Evolutionary conservation across 1,140 invertebrate species (phyloP).

Genomic region (Drosophila ogumai): DNA sequence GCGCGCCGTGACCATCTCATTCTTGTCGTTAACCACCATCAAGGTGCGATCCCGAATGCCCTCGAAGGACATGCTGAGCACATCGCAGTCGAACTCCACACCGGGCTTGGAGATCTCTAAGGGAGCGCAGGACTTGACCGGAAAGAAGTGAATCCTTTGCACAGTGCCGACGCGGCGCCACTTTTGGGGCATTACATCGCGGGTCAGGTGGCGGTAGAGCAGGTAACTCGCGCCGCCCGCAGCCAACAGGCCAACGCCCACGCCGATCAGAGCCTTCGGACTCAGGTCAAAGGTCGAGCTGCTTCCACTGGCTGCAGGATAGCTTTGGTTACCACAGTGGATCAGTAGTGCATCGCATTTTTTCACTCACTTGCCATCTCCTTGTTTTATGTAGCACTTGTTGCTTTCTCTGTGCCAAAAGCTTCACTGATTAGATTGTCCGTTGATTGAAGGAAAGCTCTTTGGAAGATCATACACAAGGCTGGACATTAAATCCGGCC

Average conservation of each 20-base stretch:
- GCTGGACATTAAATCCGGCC: neutral
- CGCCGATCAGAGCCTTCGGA: conserved; percentile 50
- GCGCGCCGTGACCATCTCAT: conserved; percentile 86
- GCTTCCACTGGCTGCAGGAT: conserved; percentile 15
- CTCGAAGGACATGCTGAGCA: conserved; percentile 84
- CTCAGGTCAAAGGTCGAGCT: conserved; percentile 33
- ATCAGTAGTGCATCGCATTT: no score
- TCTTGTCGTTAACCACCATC: conserved; percentile 86
- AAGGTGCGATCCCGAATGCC: conserved; percentile 86
- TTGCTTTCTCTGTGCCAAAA: conserved; percentile 38
- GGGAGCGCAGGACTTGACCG: conserved; percentile 86
- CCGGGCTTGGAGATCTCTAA: conserved; percentile 67
- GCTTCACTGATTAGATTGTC: conserved; percentile 39
- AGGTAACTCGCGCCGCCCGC: conserved; percentile 57
- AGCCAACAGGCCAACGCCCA: conserved; percentile 62
- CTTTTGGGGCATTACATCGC: conserved; percentile 68
- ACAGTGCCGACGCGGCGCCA: conserved; percentile 86
- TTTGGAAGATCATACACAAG: conserved; percentile 10
- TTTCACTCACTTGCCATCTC: conserved; percentile 45
- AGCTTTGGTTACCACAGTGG: neutral
- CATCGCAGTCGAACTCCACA: conserved; percentile 84
- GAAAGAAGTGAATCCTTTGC: conserved; percentile 85
- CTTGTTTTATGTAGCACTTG: conserved; percentile 28
- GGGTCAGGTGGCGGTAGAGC: conserved; percentile 65
- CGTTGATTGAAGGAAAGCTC: conserved; percentile 31